A percentile compares a stretch with the other conserved stretches of the same genome.
Conservation (phyloP, 2,888 invertebrate species). For the Parnassius mnemosyne region DNA sequence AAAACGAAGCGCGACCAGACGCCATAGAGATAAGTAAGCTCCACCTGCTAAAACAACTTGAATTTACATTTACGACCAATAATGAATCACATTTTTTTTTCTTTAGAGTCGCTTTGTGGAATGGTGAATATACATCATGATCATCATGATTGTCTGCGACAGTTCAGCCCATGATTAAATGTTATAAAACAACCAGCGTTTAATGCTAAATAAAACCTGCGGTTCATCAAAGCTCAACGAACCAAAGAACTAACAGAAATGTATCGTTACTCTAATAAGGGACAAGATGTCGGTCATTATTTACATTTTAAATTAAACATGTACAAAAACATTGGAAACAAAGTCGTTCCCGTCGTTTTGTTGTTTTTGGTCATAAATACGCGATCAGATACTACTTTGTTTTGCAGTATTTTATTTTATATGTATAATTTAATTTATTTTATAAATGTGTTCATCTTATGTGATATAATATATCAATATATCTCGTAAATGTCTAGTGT, state of each 20-base stretch:
- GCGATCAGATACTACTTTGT: too few relatives aligned
- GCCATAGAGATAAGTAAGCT: constrained; percentile 29
- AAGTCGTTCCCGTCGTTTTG: constrained; percentile 43
- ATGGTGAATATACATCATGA: not conserved
- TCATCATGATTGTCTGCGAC: not conserved
- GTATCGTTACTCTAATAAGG: constrained; percentile 53
- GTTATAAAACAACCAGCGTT: constrained; percentile 3
- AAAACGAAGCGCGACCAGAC: constrained; percentile 58
- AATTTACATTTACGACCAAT: constrained; percentile 31
- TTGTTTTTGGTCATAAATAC: constrained; percentile 36
- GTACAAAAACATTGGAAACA: constrained; percentile 36
- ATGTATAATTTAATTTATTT: too few relatives aligned
- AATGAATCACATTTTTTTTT: not conserved
- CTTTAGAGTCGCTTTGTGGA: not conserved
- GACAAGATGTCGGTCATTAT: constrained; percentile 42
- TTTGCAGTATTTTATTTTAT: too few relatives aligned
- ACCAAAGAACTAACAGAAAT: constrained; percentile 35
- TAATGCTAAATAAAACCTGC: constrained; percentile 1
- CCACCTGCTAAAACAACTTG: constrained; percentile 35
- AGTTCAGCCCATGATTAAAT: not conserved
- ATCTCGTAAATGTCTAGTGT: too few relatives aligned
- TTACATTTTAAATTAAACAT: constrained; percentile 59
- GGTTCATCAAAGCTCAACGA: constrained; percentile 1
- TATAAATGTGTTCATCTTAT: too few relatives aligned
- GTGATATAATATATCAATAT: too few relatives aligned